phyloP scores from a whole-genome alignment of 2,888 invertebrate genomes.

The Cheiracanthium punctorium region DNA sequence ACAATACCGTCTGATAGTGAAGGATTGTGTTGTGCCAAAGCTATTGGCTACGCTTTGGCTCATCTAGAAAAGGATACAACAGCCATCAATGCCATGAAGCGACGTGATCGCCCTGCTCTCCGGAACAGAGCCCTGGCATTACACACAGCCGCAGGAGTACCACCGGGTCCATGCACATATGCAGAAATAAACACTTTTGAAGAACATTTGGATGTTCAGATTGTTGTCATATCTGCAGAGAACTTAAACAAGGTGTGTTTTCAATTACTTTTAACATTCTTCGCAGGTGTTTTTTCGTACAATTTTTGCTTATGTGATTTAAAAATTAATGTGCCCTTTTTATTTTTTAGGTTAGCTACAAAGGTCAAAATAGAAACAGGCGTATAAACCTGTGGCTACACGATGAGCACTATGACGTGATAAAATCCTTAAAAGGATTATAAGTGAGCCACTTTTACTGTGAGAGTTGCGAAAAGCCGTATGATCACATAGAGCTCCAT shows the following conservation, averaged over 20 bases:
- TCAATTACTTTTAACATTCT: too few relatives aligned
- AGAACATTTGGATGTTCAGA: background rate
- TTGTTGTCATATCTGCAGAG: background rate
- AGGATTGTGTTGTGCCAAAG: background rate
- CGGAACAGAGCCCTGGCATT: background rate
- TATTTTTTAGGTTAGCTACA: conserved; percentile 6
- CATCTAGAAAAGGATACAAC: background rate
- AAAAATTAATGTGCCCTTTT: too few relatives aligned
- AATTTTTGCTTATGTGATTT: too few relatives aligned
- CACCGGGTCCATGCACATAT: background rate
- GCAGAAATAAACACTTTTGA: background rate
- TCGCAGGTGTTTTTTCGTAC: too few relatives aligned
- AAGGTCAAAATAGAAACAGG: background rate
- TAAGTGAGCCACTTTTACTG: background rate
- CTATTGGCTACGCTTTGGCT: background rate
- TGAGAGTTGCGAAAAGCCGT: background rate
- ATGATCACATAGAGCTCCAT: background rate
- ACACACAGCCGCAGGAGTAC: background rate
- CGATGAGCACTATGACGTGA: conserved; percentile 8
- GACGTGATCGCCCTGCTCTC: background rate
- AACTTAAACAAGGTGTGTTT: background rate
- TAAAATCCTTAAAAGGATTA: conserved; percentile 5
- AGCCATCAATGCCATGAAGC: background rate
- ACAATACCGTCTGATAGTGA: background rate
- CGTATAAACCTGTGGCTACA: conserved; percentile 4